A percentile compares a stretch with the other conserved stretches of the same genome.
These are phyloP conservation scores for Thamnophis elegans DNA, from an alignment of 2,797 vertebrate species.

Conservation along the genomic window DNA sequence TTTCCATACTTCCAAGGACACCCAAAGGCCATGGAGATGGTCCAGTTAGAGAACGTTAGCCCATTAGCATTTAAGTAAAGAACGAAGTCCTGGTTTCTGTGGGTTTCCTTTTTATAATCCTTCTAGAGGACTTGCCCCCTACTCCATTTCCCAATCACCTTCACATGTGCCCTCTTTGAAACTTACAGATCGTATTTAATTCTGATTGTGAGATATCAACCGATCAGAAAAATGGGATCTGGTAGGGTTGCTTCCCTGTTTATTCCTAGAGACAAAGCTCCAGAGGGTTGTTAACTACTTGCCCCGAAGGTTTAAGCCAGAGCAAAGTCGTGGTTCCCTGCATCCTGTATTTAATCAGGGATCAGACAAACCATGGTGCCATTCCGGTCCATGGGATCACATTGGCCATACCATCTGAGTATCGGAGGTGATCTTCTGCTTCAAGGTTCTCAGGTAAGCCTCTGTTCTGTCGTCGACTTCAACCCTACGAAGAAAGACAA, in stretches of 20 bases:
- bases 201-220: background rate
- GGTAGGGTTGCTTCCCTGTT: background rate
- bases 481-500: conserved; percentile 70
- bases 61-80: background rate
- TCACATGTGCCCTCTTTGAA: background rate
- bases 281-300: background rate
- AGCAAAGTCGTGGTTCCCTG: background rate
- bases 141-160: background rate
- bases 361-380: background rate
- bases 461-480: conserved; percentile 89
- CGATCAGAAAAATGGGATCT: background rate
- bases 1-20: background rate
- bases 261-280: too few species aligned
- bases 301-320: background rate
- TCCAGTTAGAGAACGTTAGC: background rate
- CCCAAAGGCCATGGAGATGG: background rate
- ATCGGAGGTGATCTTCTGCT: conserved; percentile 77
- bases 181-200: background rate
- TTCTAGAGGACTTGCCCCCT: background rate
- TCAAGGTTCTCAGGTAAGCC: conserved; percentile 81
- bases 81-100: background rate
- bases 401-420: conserved; percentile 82
- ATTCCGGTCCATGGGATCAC: background rate
- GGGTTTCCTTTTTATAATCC: background rate
- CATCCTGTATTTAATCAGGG: background rate